Conservation (phyloP, 2,888 invertebrate genomes). For the Parasteatoda lunata region DNA sequence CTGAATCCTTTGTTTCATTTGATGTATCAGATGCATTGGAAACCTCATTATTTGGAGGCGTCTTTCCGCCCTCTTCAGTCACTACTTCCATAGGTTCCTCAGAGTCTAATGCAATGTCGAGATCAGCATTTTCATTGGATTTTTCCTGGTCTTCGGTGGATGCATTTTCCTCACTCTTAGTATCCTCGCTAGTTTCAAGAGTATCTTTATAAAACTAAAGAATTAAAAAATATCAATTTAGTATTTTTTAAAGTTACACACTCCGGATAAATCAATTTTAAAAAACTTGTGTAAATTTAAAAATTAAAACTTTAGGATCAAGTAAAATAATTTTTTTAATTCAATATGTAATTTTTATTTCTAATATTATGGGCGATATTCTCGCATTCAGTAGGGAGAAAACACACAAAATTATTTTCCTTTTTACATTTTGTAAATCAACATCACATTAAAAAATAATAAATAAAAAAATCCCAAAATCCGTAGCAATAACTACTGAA, state of each 20-base stretch:
- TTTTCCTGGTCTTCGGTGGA: conserved; percentile 68
- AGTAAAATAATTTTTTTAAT: too few relatives aligned
- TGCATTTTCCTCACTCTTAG: conserved; percentile 69
- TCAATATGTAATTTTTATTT: too few relatives aligned
- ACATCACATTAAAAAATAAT: too few relatives aligned
- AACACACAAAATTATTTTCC: too few relatives aligned
- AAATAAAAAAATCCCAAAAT: too few relatives aligned
- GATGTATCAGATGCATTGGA: not conserved
- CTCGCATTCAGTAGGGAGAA: too few relatives aligned
- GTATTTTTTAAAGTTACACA: not conserved
- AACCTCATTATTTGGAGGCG: conserved; percentile 46
- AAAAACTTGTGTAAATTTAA: too few relatives aligned
- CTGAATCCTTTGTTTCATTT: conserved; percentile 1
- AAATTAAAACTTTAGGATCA: too few relatives aligned
- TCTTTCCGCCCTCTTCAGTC: conserved; percentile 50
- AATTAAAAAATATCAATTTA: conserved; percentile 1
- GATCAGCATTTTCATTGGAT: conserved; percentile 72
- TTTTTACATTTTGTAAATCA: too few relatives aligned
- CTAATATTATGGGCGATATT: too few relatives aligned
- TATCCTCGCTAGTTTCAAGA: conserved; percentile 78
- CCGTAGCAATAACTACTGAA: too few relatives aligned
- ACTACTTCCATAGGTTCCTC: conserved; percentile 50
- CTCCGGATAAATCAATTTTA: too few relatives aligned
- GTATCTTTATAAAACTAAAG: conserved; percentile 92
- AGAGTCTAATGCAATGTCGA: conserved; percentile 71